A percentile compares a stretch with the other conserved stretches of the same genome.
phyloP scores from a whole-genome alignment of 2,797 vertebrate species.

The Nannoperca obscura region DNA sequence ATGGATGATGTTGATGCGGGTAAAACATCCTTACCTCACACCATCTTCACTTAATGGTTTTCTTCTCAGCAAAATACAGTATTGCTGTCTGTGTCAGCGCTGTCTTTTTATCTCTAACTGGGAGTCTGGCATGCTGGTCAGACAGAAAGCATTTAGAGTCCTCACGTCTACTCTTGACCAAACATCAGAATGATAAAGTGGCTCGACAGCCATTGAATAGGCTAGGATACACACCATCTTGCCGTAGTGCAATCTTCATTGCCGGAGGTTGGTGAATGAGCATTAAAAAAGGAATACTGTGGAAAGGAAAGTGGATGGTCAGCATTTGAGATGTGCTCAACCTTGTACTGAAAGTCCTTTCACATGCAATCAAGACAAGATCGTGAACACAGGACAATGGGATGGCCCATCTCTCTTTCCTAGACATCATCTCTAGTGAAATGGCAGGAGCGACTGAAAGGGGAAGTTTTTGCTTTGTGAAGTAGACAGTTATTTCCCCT shows the following conservation, averaged over 20 bases:
- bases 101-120: slow-evolving; percentile 56
- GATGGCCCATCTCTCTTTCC: slow-evolving; percentile 42
- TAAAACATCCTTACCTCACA: slow-evolving; percentile 47
- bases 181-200: slow-evolving; percentile 77
- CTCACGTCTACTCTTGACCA: slow-evolving; percentile 63
- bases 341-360: slow-evolving; percentile 47
- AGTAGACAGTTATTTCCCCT: slow-evolving; percentile 45
- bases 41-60: slow-evolving; percentile 31
- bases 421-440: slow-evolving; percentile 15
- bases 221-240: slow-evolving; percentile 71
- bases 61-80: slow-evolving; percentile 38
- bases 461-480: slow-evolving; percentile 36
- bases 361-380: slow-evolving; percentile 54
- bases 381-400: slow-evolving; percentile 41
- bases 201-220: slow-evolving; percentile 70
- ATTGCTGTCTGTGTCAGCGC: slow-evolving; percentile 47
- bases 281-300: slow-evolving; percentile 73
- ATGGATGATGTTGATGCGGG: slow-evolving; percentile 64
- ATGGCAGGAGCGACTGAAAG: slow-evolving; percentile 13
- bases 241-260: slow-evolving; percentile 73
- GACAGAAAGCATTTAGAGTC: slow-evolving; percentile 51
- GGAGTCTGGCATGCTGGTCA: slow-evolving; percentile 50
- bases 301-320: slow-evolving; percentile 70
- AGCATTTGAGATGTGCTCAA: slow-evolving; percentile 70
- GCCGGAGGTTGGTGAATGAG: slow-evolving; percentile 70